phyloP scores from a whole-genome alignment of 2,113 vertebrate species.

The Galemys pyrenaicus region DNA sequence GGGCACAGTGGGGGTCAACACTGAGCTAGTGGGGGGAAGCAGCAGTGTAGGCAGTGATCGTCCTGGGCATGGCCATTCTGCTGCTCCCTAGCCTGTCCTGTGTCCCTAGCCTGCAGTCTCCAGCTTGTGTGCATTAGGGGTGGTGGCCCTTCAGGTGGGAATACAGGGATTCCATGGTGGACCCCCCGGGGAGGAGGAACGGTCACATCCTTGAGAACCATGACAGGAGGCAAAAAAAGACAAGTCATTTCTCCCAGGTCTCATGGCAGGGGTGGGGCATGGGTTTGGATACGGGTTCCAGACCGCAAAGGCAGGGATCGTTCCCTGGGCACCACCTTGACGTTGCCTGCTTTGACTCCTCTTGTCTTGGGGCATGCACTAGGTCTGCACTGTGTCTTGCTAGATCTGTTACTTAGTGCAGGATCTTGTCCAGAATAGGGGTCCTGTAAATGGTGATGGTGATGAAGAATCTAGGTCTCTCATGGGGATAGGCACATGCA shows the following conservation, averaged over 20 bases:
- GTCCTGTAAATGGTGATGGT: neutral
- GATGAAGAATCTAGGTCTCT: neutral
- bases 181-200: neutral
- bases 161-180: neutral
- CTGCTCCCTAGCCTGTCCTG: neutral
- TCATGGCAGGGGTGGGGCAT: neutral
- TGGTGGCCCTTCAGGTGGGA: neutral
- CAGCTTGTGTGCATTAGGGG: neutral
- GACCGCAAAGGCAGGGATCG: accelerated
- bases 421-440: neutral
- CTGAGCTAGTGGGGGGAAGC: no score
- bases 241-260: neutral
- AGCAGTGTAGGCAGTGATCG: neutral
- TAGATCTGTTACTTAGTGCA: neutral
- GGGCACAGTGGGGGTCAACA: neutral
- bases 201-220: neutral
- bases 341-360: neutral
- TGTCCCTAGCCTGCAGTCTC: neutral
- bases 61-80: no score
- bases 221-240: neutral
- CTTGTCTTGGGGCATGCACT: accelerated
- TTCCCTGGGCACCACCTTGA: accelerated
- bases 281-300: no score
- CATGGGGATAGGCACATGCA: neutral
- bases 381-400: neutral